These are phyloP conservation scores for Orbicella faveolata DNA, from an alignment of 64 coral and sea anemone species.

Conservation along the genomic window DNA sequence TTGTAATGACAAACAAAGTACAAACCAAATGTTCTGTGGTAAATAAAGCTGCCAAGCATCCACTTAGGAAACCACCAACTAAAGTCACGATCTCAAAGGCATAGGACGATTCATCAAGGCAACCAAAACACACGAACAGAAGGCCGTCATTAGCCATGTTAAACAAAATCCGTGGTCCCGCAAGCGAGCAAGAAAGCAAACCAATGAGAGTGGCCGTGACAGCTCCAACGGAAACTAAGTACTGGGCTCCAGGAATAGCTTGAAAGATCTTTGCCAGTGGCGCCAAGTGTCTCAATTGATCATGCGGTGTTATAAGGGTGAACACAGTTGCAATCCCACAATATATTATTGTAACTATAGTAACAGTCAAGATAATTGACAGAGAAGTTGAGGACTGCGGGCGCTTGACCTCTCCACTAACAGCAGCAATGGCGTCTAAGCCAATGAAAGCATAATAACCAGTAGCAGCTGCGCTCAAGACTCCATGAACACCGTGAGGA, in stretches of 20 bases:
- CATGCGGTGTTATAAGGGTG: constrained; percentile 22
- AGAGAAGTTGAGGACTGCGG: not conserved
- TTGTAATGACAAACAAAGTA: not conserved
- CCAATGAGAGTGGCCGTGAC: constrained; percentile 10
- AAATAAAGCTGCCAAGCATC: not conserved
- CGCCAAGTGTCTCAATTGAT: constrained; percentile 21
- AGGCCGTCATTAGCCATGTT: constrained; percentile 38
- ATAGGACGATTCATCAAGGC: not conserved
- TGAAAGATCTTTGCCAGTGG: constrained; percentile 41
- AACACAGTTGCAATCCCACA: constrained; percentile 17
- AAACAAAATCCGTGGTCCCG: constrained; percentile 9
- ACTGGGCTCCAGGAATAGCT: constrained; percentile 21
- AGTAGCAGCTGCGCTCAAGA: constrained; percentile 7
- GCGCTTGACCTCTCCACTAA: constrained; percentile 17
- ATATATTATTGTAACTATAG: not conserved
- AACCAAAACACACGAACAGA: constrained; percentile 20
- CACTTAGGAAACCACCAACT: constrained; percentile 1
- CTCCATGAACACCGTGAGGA: constrained; percentile 14
- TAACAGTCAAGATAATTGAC: constrained; percentile 14
- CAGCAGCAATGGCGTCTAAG: constrained; percentile 35
- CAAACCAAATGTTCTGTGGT: not conserved
- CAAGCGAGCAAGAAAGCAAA: constrained; percentile 34
- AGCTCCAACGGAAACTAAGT: constrained; percentile 13
- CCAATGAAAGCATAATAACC: constrained; percentile 41
- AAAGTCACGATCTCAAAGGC: not conserved